These are phyloP conservation scores for Latrodectus hesperus DNA, from an alignment of 2,888 invertebrate species.

Conservation along the genomic window DNA sequence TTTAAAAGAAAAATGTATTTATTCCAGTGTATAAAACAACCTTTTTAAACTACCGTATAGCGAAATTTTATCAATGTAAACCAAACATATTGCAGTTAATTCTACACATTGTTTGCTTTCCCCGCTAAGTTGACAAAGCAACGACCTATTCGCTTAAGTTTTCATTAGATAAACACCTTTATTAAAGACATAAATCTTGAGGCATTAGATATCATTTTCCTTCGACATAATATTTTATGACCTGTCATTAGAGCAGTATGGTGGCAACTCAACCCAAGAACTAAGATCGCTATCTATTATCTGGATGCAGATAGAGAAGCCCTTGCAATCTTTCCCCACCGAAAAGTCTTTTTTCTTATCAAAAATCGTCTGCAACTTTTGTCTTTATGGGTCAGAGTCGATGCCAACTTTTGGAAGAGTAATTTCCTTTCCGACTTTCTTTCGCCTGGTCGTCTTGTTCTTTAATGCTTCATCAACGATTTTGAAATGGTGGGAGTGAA, in stretches of 20 bases:
- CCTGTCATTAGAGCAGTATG: conserved; percentile 1
- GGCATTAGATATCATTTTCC: background rate
- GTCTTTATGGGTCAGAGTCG: conserved; percentile 8
- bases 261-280: background rate
- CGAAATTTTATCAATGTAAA: no score
- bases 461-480: conserved; percentile 15
- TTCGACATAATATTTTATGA: conserved; percentile 6
- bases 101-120: no score
- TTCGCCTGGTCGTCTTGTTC: background rate
- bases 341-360: conserved; percentile 5
- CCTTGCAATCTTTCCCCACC: conserved; percentile 1
- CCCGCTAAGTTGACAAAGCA: no score
- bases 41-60: no score
- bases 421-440: conserved; percentile 3
- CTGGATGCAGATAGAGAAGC: background rate
- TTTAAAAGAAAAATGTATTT: no score
- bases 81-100: no score
- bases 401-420: background rate
- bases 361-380: conserved; percentile 4
- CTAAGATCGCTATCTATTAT: background rate
- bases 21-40: no score
- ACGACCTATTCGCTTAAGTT: background rate
- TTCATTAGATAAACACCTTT: background rate
- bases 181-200: conserved; percentile 5
- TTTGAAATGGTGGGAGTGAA: background rate